Evolutionary conservation across 2,113 vertebrate genomes (phyloP), one percentile per base, ranked within the genome.

Genomic region (Pardalotus punctatus): DNA sequence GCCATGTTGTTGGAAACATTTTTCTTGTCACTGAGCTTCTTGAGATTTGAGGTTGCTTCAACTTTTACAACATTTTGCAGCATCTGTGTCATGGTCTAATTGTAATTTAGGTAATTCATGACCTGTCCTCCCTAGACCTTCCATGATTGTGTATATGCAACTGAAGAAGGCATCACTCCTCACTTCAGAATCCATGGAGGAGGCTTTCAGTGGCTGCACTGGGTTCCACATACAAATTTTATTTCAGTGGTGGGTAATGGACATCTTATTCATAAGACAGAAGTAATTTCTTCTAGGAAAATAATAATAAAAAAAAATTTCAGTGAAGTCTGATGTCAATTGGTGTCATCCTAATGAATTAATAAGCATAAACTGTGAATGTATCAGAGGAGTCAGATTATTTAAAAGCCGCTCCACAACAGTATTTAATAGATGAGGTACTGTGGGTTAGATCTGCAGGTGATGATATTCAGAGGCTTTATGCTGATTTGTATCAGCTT

Each of bases 71-170:
- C 14, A 12, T 33, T 81, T 81, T 51, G 61, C 19, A 90, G 64
- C 21, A 70, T 31, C 24, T 61, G 27, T 51, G 50, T n/a, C 18
- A 9, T 50, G 15, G 45, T 70, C 14, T 58, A 73, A 42, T 3
- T 47, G 15, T 21, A 20, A 1, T 28, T 40, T 54, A 45, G 12
- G 13, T 82, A 69, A 76, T 45, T 78, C 5, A 31, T 21, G 19
- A 43, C 27, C 27, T 72, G 4, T 20, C 10, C 2, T 23, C 7
- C 7, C 4, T 5, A 17, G 53, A 64, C 31, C 5, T 53, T 27
- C 31, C 24, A 27, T 6, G 22, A 13, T 62, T 1, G 0, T 3
- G 38, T 69, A 14, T 2, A 5, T n/a, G 25, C 29, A 67, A 1
- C 16, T 21, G 22, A 80, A 57, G 36, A 43, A 42, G 12, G 12